These are phyloP conservation scores for Actias luna DNA, from an alignment of 2,888 invertebrate species.

Conservation along the genomic window DNA sequence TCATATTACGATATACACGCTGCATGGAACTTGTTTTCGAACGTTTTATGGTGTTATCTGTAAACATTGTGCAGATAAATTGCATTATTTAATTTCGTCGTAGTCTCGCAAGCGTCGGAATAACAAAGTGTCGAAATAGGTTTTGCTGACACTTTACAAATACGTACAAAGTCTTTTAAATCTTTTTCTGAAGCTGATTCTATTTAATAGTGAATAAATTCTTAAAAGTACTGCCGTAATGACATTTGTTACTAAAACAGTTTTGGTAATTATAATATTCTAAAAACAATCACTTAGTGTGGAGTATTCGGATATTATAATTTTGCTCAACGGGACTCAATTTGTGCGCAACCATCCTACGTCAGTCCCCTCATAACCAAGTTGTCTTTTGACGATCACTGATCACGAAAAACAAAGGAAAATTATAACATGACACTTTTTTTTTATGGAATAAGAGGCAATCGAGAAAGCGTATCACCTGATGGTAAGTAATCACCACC, in stretches of 20 bases:
- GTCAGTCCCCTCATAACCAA: no score
- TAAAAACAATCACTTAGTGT: not conserved
- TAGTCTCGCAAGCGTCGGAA: not conserved
- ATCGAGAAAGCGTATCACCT: no score
- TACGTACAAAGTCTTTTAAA: not conserved
- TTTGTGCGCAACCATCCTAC: no score
- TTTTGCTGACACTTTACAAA: not conserved
- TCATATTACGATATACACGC: not conserved
- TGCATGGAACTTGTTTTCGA: not conserved
- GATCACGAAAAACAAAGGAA: no score
- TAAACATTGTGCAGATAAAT: not conserved
- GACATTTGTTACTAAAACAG: not conserved
- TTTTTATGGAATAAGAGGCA: no score
- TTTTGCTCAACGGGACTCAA: no score
- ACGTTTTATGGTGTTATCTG: conserved; percentile 3
- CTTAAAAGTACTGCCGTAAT: not conserved
- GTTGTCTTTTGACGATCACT: no score
- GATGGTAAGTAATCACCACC: no score
- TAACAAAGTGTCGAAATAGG: not conserved
- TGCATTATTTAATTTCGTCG: conserved; percentile 3
- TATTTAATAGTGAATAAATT: not conserved
- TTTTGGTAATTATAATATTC: not conserved
- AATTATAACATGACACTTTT: no score
- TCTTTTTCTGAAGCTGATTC: not conserved
- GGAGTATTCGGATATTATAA: not conserved